phyloP scores from a whole-genome alignment of 64 coral and sea anemone genomes.

The Dendrophyllia cribrosa region DNA sequence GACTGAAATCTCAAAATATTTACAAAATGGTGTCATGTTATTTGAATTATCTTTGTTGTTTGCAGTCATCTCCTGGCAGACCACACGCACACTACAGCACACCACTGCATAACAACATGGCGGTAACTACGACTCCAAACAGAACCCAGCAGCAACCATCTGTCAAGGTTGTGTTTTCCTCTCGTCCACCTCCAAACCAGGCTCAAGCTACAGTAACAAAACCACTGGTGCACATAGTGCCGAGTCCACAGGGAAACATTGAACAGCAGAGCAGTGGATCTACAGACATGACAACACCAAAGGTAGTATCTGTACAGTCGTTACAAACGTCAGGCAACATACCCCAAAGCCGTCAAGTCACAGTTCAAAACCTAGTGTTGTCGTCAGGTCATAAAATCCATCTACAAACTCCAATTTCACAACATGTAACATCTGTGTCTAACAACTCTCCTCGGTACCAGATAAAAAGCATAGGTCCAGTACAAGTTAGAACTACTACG shows the following conservation, averaged over 20 bases:
- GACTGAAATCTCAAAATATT: not conserved
- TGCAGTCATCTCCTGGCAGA: not conserved
- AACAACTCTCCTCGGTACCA: not conserved
- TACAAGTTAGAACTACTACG: conserved; percentile 23
- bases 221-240: not conserved
- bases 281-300: conserved; percentile 29
- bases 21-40: not conserved
- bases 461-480: not conserved
- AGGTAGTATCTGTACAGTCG: conserved; percentile 67
- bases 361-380: conserved; percentile 27
- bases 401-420: conserved; percentile 9
- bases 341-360: conserved; percentile 4
- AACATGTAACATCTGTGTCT: not conserved
- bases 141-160: not conserved
- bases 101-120: not conserved
- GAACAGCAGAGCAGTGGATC: conserved; percentile 35
- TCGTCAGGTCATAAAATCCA: conserved; percentile 45
- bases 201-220: not conserved
- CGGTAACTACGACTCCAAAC: not conserved
- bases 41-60: not conserved
- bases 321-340: conserved; percentile 35
- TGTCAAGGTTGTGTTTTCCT: conserved; percentile 31
- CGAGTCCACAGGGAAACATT: conserved; percentile 36
- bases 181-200: not conserved
- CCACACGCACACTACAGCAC: not conserved